Evolutionary conservation across 2,797 vertebrate species (phyloP), one percentile per base, ranked within the genome.

Genomic region (Ceryle rudis): DNA sequence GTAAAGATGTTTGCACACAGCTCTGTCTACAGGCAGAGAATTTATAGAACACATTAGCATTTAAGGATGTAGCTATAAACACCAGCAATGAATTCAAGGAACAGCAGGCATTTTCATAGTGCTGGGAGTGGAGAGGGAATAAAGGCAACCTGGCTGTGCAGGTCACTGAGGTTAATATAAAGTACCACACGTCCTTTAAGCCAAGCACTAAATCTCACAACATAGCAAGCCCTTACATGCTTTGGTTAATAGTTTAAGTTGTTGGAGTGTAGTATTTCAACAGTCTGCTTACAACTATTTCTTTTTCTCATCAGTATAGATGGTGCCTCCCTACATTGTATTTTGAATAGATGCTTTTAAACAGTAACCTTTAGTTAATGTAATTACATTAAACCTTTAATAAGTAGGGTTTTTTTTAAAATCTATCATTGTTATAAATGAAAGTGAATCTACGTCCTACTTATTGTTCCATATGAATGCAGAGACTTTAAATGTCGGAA

Each of bases 31-130:
- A 73, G 86, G 66, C 12, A 80, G 51, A 64, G 21, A 77, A 55
- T 80, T 87, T 86, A 87, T 12, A 77, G 67, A 86, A 41, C 23
- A 44, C 0, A 0, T 71, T 4, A 73, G n/a, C 0, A 0, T 41
- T 20, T 52, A 54, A 78, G 44, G 74, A 52, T 41, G 65, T 7
- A 39, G 66, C 72, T 69, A 60, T 70, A 93, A 96, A 94, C 47
- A 60, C 20, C 57, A 70, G 23, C 21, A 29, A 51, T 10, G 39
- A 86, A 81, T 73, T 90, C 39, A 72, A 71, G 64, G 70, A 49
- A 64, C 44, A 89, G 74, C 20, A 58, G 61, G n/a, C 16, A 46
- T 86, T 89, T 93, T n/a, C 62, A 18, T 4, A 69, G 44, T 18
- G 5, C 66, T 81, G 22, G 13, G 57, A 82, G 33, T 26, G 23